Evolutionary conservation across 2,888 invertebrate genomes (phyloP).

Genomic region (Parapristionchus giblindavisi): DNA sequence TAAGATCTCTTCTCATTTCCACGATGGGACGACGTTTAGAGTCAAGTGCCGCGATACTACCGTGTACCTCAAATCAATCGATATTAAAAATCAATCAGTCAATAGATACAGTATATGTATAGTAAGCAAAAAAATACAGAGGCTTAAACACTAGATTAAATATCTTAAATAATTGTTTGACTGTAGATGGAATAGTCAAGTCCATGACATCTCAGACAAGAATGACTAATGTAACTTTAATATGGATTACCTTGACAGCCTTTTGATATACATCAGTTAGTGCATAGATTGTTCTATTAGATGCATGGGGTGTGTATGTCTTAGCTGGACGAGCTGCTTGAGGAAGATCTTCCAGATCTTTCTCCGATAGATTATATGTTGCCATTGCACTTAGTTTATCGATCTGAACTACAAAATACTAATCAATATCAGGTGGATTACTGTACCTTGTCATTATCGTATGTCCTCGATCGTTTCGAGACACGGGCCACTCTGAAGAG

Average conservation of each 20-base stretch:
- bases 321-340: conserved; percentile 19
- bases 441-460: conserved; percentile 57
- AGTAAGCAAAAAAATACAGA: neutral
- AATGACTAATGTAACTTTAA: neutral
- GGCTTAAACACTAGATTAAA: too few species aligned
- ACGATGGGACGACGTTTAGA: conserved; percentile 55
- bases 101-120: neutral
- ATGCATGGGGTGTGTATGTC: conserved; percentile 29
- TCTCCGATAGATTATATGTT: conserved; percentile 55
- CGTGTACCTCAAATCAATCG: conserved; percentile 46
- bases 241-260: conserved; percentile 44
- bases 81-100: neutral
- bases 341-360: conserved; percentile 52
- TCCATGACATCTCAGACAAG: neutral
- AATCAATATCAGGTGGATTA: neutral
- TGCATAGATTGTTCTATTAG: conserved; percentile 47
- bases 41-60: conserved; percentile 54
- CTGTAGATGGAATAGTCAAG: too few species aligned
- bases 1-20: conserved; percentile 54
- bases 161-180: too few species aligned
- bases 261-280: conserved; percentile 56
- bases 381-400: conserved; percentile 55
- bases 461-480: conserved; percentile 38
- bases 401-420: conserved; percentile 21
- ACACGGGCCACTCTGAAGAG: conserved; percentile 38